Conservation (phyloP, 2,113 vertebrate genomes). For the Aspiorhynchus laticeps region DNA sequence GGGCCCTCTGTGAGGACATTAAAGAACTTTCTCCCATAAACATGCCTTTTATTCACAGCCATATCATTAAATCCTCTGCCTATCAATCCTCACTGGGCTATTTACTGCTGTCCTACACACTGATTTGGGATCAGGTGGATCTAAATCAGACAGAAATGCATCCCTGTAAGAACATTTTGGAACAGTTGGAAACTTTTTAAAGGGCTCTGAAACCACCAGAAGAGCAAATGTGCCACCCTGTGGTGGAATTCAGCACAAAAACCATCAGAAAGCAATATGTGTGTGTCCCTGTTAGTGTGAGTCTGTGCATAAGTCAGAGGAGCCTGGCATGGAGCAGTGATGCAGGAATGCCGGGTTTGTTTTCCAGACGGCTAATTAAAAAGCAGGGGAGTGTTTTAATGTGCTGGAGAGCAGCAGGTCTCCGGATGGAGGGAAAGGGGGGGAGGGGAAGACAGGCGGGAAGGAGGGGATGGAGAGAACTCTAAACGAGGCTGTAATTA, state of each 20-base stretch:
- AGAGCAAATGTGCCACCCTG: conserved; percentile 31
- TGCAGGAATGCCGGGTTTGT: conserved; percentile 76
- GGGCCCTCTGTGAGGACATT: conserved; percentile 17
- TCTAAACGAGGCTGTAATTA: conserved; percentile 75
- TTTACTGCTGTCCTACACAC: conserved; percentile 22
- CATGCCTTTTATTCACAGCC: conserved; percentile 36
- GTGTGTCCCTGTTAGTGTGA: conserved; percentile 45
- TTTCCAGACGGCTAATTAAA: conserved; percentile 79
- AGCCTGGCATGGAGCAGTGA: conserved; percentile 53
- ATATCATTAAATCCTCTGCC: conserved; percentile 38
- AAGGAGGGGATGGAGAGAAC: conserved; percentile 51
- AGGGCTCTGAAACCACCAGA: not conserved
- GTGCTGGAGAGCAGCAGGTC: conserved; percentile 76
- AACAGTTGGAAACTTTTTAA: not conserved
- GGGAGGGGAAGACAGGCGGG: conserved; percentile 42
- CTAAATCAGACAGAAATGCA: not conserved
- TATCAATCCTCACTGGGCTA: conserved; percentile 39
- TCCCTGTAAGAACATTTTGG: not conserved
- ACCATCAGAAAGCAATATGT: conserved; percentile 17
- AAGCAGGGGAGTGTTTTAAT: conserved; percentile 74
- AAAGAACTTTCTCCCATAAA: conserved; percentile 46
- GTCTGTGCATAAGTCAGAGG: conserved; percentile 26
- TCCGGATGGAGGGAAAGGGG: conserved; percentile 74
- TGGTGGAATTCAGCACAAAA: conserved; percentile 12
- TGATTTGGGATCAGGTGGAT: conserved; percentile 30